A percentile compares a stretch with the other conserved stretches of the same genome.
Conservation (phyloP, 2,797 vertebrate genomes). For the Botia almorhae region DNA sequence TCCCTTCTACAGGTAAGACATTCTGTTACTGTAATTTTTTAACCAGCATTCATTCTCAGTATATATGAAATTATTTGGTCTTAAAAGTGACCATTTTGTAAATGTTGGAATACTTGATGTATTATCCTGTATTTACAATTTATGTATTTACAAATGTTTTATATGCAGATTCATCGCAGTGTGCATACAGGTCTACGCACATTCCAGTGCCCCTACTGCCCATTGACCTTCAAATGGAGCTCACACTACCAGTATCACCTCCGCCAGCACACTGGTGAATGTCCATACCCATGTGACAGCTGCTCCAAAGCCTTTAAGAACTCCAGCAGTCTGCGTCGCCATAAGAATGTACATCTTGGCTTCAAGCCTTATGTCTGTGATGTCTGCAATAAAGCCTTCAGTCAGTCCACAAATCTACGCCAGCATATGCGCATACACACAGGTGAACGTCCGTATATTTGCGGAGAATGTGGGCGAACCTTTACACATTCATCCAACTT, state of each 20-base stretch:
- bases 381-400: constrained; percentile 88
- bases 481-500: constrained; percentile 93
- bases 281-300: constrained; percentile 88
- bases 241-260: constrained; percentile 95
- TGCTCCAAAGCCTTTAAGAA: constrained; percentile 96
- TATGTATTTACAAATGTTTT: constrained; percentile 6
- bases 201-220: constrained; percentile 90
- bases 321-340: constrained; percentile 89
- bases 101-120: not conserved
- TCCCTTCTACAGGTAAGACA: constrained; percentile 81
- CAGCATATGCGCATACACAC: constrained; percentile 93
- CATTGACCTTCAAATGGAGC: constrained; percentile 93
- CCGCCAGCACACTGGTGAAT: constrained; percentile 92
- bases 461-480: constrained; percentile 85
- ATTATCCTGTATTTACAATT: not conserved
- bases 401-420: constrained; percentile 91
- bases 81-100: no score
- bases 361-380: constrained; percentile 88
- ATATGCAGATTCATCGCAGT: constrained; percentile 82
- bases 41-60: no score
- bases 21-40: not conserved
- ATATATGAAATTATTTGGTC: no score
- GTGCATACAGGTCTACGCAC: constrained; percentile 91
- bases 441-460: constrained; percentile 88
- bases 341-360: constrained; percentile 92